Conservation (phyloP, 2,113 vertebrate species). For the Misgurnus anguillicaudatus region DNA sequence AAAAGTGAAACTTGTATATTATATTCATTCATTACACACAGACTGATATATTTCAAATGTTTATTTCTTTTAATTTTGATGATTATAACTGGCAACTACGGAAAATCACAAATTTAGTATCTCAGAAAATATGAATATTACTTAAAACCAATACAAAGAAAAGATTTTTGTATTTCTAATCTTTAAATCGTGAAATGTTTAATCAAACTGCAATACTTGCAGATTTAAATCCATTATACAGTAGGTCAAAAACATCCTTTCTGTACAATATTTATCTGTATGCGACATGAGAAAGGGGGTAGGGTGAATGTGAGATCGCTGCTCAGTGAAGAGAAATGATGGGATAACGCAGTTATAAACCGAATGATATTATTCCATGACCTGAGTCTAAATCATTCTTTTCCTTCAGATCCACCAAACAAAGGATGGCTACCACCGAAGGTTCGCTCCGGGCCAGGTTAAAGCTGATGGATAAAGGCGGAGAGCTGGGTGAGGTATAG, state of each 20-base stretch:
- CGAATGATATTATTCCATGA: slow-evolving; percentile 53
- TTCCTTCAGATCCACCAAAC: slow-evolving; percentile 43
- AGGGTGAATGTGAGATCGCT: neutral
- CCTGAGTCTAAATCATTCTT: slow-evolving; percentile 34
- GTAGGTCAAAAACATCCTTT: neutral
- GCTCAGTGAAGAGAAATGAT: slow-evolving; percentile 41
- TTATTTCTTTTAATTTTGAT: too few species aligned
- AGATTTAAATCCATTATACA: neutral
- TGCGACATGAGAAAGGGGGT: neutral
- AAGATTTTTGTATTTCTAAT: too few species aligned
- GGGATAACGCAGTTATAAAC: slow-evolving; percentile 37
- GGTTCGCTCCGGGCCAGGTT: slow-evolving; percentile 1
- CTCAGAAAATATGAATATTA: too few species aligned
- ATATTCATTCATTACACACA: too few species aligned
- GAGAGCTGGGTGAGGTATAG: slow-evolving; percentile 13
- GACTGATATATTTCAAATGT: too few species aligned
- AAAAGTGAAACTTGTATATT: too few species aligned
- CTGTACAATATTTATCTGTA: neutral
- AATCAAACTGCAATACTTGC: neutral
- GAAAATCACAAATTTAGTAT: too few species aligned
- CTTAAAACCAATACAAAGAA: too few species aligned
- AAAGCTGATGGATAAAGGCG: slow-evolving; percentile 36
- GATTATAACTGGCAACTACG: too few species aligned
- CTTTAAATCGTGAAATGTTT: too few species aligned
- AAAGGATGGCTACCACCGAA: neutral